Evolutionary conservation across 2,113 vertebrate species (phyloP).

Genomic region (Cranoglanis bouderius): DNA sequence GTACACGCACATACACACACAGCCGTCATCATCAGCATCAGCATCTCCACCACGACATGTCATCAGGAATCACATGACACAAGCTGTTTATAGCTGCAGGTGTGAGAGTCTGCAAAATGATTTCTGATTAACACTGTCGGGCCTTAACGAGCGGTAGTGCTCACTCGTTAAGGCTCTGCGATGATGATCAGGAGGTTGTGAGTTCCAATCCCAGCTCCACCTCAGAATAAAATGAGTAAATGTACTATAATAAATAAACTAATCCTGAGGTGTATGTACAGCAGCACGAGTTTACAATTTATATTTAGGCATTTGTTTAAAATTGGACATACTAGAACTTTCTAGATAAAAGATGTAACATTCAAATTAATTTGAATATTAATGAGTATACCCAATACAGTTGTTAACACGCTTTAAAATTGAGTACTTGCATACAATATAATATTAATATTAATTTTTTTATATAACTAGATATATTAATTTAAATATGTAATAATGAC

Average conservation of each 20-base stretch:
- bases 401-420: not conserved
- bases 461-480: not conserved
- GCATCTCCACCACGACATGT: not conserved
- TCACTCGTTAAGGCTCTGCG: not conserved
- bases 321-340: not conserved
- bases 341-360: not conserved
- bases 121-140: too few species aligned
- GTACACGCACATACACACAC: conserved; percentile 62
- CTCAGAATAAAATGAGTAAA: not conserved
- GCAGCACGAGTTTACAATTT: not conserved
- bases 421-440: not conserved
- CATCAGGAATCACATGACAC: not conserved
- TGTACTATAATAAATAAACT: not conserved
- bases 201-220: not conserved
- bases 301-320: not conserved
- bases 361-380: not conserved
- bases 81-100: not conserved
- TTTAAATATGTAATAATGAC: not conserved
- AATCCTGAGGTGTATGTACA: not conserved
- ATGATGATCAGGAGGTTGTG: not conserved
- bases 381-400: not conserved
- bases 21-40: not conserved
- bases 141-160: not conserved
- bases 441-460: not conserved
- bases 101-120: not conserved